Conservation (phyloP, 1,140 invertebrate genomes). For the Chironomus tepperi region DNA sequence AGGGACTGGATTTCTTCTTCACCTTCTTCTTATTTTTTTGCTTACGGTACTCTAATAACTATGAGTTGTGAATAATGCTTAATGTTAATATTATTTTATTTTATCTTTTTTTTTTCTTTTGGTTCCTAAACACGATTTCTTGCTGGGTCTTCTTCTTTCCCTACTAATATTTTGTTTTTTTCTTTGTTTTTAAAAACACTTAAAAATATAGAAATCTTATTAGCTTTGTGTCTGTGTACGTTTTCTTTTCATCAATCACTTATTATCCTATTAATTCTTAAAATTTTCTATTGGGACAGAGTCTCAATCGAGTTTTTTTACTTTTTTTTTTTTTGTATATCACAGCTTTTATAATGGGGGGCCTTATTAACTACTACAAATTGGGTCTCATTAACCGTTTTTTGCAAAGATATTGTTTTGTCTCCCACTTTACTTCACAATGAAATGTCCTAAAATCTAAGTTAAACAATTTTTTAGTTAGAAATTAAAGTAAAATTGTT, state of each 20-base stretch:
- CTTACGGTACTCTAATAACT: slow-evolving; percentile 13
- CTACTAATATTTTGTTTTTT: neutral
- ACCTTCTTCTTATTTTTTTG: neutral
- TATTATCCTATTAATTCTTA: neutral
- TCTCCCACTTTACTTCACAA: too few species aligned
- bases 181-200: slow-evolving; percentile 10
- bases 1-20: neutral
- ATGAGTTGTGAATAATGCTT: slow-evolving; percentile 6
- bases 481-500: neutral
- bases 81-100: neutral
- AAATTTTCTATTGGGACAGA: slow-evolving; percentile 17
- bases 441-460: too few species aligned
- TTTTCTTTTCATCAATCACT: slow-evolving; percentile 17
- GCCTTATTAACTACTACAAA: neutral
- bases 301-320: slow-evolving; percentile 19
- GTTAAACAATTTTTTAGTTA: neutral
- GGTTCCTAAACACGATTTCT: neutral
- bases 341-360: neutral
- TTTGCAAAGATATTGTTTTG: too few species aligned
- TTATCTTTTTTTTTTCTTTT: neutral
- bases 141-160: neutral
- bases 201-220: slow-evolving; percentile 23
- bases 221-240: slow-evolving; percentile 23
- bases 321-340: too few species aligned
- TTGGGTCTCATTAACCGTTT: neutral